phyloP scores from a whole-genome alignment of 1,140 invertebrate genomes.

The Xylocopa sonorina region DNA sequence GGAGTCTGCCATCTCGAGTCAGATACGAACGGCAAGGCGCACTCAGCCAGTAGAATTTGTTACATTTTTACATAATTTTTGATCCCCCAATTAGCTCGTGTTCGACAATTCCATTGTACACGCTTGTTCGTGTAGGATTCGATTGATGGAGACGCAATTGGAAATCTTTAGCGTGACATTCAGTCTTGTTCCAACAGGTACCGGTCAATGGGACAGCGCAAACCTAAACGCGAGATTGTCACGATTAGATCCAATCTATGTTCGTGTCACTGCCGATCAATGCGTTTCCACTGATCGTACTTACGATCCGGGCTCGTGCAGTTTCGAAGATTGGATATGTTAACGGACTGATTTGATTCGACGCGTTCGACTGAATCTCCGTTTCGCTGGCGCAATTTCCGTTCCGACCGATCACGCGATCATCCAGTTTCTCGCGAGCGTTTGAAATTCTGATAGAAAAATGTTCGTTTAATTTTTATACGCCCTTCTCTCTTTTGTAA shows the following conservation, averaged over 20 bases:
- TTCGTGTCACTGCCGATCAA: background rate
- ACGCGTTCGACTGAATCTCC: background rate
- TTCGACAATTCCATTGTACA: no score
- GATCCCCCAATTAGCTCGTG: no score
- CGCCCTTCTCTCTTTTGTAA: no score
- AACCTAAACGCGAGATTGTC: background rate
- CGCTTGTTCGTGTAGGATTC: no score
- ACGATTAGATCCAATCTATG: background rate
- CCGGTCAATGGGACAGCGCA: no score
- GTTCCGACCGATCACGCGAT: background rate
- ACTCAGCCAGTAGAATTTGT: no score
- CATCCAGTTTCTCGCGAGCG: background rate
- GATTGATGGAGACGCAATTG: background rate
- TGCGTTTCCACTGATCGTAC: background rate
- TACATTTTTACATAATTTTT: no score
- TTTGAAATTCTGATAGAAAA: background rate
- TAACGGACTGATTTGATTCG: constrained; percentile 23
- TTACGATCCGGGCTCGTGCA: background rate
- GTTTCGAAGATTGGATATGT: constrained; percentile 7
- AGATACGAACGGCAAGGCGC: no score
- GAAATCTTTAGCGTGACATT: background rate
- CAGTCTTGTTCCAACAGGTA: background rate
- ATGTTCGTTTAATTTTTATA: no score
- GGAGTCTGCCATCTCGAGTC: no score
- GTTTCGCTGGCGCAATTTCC: constrained; percentile 5